phyloP scores from a whole-genome alignment of 2,888 invertebrate species.

The Cephus pulcher region DNA sequence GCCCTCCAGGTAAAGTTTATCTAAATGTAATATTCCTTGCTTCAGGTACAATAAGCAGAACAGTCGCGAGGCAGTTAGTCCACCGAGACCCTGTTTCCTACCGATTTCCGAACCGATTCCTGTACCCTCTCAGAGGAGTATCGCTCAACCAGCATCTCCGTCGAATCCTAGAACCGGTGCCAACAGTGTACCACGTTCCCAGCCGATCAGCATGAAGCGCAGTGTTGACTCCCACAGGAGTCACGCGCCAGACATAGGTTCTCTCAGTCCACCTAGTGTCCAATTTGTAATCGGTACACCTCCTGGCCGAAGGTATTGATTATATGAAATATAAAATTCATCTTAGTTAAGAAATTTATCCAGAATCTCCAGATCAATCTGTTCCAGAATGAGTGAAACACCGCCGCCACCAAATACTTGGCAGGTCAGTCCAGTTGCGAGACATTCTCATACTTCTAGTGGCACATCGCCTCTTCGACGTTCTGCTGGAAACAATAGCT shows the following conservation, averaged over 20 bases:
- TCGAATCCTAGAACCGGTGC: conserved; percentile 48
- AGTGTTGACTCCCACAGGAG: conserved; percentile 75
- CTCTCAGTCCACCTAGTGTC: conserved; percentile 91
- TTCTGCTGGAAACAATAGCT: conserved; percentile 66
- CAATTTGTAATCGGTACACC: conserved; percentile 91
- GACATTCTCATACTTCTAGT: conserved; percentile 67
- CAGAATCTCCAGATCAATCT: conserved; percentile 10
- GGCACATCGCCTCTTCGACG: conserved; percentile 77
- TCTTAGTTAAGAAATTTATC: conserved; percentile 34
- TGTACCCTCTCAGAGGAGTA: conserved; percentile 76
- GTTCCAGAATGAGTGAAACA: conserved; percentile 72
- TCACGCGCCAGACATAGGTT: conserved; percentile 83
- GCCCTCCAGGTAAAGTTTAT: not conserved
- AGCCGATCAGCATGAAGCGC: conserved; percentile 86
- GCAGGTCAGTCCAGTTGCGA: conserved; percentile 83
- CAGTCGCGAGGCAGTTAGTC: conserved; percentile 68
- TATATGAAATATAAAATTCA: conserved; percentile 38
- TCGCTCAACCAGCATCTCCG: conserved; percentile 28
- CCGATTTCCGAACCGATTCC: conserved; percentile 83
- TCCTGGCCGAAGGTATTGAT: conserved; percentile 75
- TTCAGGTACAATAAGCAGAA: conserved; percentile 70
- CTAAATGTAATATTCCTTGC: conserved; percentile 25
- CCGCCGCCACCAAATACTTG: conserved; percentile 83
- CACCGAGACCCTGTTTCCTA: conserved; percentile 76
- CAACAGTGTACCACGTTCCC: conserved; percentile 80